Evolutionary conservation across 1,140 invertebrate genomes (phyloP).

Genomic region (Lepidostoma basale): DNA sequence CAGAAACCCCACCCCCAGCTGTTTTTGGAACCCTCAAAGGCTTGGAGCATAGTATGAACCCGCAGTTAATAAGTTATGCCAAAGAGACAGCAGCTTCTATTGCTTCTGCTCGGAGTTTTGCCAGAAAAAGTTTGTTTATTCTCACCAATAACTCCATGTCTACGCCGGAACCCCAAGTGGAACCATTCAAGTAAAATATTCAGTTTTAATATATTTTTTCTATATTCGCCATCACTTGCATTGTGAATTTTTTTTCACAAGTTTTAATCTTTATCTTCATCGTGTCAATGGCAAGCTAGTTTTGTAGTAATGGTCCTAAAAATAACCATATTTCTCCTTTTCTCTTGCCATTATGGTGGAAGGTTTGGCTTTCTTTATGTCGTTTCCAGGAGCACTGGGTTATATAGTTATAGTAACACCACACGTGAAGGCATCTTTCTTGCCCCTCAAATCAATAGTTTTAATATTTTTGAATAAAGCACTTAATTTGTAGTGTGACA

Average conservation of each 20-base stretch:
- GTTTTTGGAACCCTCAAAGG: constrained; percentile 80
- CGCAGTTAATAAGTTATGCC: constrained; percentile 86
- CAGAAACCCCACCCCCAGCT: constrained; percentile 64
- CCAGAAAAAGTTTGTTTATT: constrained; percentile 56
- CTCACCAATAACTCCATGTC: constrained; percentile 52
- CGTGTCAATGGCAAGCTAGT: no score
- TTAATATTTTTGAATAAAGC: no score
- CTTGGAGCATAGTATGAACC: constrained; percentile 89
- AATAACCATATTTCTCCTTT: no score
- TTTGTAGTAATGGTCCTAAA: no score
- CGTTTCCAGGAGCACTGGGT: no score
- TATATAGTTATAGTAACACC: no score
- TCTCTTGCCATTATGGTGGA: no score
- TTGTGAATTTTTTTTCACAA: constrained; percentile 18
- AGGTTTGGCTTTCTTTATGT: no score
- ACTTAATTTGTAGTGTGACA: no score
- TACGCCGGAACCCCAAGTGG: constrained; percentile 59
- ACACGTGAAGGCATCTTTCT: no score
- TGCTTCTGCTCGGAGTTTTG: constrained; percentile 76
- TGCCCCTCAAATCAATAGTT: no score
- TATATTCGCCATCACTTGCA: not conserved
- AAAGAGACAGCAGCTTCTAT: constrained; percentile 88
- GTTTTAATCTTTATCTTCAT: no score
- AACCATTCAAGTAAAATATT: constrained; percentile 63
- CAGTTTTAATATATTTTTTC: constrained; percentile 12